Evolutionary conservation across 37 sponge, comb jelly and placozoan species (phyloP).

Genomic region (Amphimedon queenslandica): DNA sequence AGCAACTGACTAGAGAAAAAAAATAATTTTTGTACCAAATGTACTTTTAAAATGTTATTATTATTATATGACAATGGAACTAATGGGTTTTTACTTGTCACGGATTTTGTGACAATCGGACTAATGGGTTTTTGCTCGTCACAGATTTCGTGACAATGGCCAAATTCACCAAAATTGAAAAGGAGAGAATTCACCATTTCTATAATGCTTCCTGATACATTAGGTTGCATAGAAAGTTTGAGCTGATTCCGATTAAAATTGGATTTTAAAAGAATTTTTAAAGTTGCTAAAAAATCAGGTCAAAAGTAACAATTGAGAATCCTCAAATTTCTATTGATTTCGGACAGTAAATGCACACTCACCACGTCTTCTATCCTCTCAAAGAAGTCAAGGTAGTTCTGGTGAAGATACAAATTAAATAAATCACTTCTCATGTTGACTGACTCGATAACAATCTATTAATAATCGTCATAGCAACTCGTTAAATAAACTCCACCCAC

Average conservation of each 20-base stretch:
- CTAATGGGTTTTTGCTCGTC: too few species aligned
- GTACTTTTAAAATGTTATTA: neutral
- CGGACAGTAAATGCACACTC: neutral
- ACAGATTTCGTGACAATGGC: too few species aligned
- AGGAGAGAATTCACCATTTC: too few species aligned
- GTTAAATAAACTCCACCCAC: constrained; percentile 12
- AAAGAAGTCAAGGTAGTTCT: constrained; percentile 71
- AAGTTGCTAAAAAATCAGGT: too few species aligned
- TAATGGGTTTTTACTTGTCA: too few species aligned
- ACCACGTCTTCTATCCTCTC: constrained; percentile 60
- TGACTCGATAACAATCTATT: constrained; percentile 63
- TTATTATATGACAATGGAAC: too few species aligned
- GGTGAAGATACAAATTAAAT: constrained; percentile 75
- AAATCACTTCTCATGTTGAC: constrained; percentile 51
- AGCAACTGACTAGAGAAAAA: constrained; percentile 17
- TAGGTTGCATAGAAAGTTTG: too few species aligned
- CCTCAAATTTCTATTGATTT: neutral
- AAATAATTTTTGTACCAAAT: neutral
- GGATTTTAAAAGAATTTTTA: too few species aligned
- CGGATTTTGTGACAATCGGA: too few species aligned
- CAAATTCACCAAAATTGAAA: too few species aligned
- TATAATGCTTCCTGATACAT: neutral
- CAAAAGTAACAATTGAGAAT: neutral
- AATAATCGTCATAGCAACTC: neutral
- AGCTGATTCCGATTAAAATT: too few species aligned